These are phyloP conservation scores for Dryobota labecula DNA, from an alignment of 2,888 invertebrate species.

Conservation along the genomic window DNA sequence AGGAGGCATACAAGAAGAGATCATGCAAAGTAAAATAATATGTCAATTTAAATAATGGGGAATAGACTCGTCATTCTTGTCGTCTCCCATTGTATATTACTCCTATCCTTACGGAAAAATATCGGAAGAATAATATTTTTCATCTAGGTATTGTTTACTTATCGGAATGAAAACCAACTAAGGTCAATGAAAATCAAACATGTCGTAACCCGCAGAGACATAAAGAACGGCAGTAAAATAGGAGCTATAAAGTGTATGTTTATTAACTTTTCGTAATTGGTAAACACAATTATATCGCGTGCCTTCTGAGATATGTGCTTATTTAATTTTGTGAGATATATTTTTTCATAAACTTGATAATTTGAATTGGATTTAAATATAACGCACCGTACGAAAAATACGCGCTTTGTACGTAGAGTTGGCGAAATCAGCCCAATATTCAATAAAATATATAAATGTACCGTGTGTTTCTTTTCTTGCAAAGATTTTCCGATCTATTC, in stretches of 20 bases:
- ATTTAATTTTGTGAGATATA: neutral
- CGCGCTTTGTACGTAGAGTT: neutral
- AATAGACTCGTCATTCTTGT: neutral
- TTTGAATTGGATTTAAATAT: neutral
- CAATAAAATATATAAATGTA: neutral
- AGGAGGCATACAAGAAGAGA: neutral
- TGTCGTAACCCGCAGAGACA: conserved; percentile 21
- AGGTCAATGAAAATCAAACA: conserved; percentile 41
- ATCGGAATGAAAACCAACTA: conserved; percentile 15
- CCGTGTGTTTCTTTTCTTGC: neutral
- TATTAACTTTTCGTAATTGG: conserved; percentile 23
- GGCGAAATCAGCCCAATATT: neutral
- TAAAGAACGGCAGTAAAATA: conserved; percentile 16
- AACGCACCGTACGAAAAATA: neutral
- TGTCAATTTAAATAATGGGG: neutral
- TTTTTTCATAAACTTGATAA: neutral
- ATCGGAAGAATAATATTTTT: conserved; percentile 15
- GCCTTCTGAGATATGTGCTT: neutral
- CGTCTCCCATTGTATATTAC: neutral
- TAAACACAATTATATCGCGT: neutral
- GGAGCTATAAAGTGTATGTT: neutral
- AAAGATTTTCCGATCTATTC: too few species aligned
- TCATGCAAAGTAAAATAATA: neutral
- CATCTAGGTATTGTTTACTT: conserved; percentile 20
- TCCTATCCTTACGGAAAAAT: neutral